Conservation (phyloP, 1,140 invertebrate species). For the Drosophila malerkotliana region DNA sequence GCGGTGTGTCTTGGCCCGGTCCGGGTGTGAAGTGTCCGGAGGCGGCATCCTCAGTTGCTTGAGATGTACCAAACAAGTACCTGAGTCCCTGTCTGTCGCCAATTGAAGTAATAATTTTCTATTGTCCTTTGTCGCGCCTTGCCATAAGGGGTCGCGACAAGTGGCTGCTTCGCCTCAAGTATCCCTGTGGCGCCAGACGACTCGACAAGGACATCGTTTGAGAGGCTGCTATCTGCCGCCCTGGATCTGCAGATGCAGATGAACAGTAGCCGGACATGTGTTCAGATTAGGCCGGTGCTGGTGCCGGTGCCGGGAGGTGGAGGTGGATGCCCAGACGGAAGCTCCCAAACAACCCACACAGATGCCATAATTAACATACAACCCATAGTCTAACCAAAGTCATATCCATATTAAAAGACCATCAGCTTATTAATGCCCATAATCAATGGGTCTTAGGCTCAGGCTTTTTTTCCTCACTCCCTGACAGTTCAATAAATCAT, state of each 20-base stretch:
- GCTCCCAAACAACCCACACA: slow-evolving; percentile 20
- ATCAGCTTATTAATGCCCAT: slow-evolving; percentile 68
- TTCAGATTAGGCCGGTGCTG: slow-evolving; percentile 26
- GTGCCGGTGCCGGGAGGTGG: not conserved
- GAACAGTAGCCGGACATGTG: slow-evolving; percentile 67
- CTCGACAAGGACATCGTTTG: slow-evolving; percentile 40
- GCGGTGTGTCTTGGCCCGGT: slow-evolving; percentile 33
- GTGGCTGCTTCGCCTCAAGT: slow-evolving; percentile 58
- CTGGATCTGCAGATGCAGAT: slow-evolving; percentile 38
- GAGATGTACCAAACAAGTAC: slow-evolving; percentile 37
- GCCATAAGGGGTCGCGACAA: slow-evolving; percentile 56
- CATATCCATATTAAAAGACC: slow-evolving; percentile 69
- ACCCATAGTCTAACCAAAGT: slow-evolving; percentile 13
- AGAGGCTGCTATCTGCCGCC: slow-evolving; percentile 60
- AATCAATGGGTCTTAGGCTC: slow-evolving; percentile 53
- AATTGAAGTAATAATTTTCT: slow-evolving; percentile 80
- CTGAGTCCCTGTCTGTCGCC: slow-evolving; percentile 52
- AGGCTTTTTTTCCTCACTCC: slow-evolving; percentile 40
- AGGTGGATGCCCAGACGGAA: slow-evolving; percentile 21
- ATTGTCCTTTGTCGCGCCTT: slow-evolving; percentile 59
- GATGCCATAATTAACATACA: slow-evolving; percentile 62
- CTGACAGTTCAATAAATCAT: slow-evolving; percentile 76
- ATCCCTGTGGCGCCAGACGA: slow-evolving; percentile 54
- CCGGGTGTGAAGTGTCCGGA: slow-evolving; percentile 59
- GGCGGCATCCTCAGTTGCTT: slow-evolving; percentile 59